Evolutionary conservation across 2,888 invertebrate genomes (phyloP).

Genomic region (Galerucella calmariensis): DNA sequence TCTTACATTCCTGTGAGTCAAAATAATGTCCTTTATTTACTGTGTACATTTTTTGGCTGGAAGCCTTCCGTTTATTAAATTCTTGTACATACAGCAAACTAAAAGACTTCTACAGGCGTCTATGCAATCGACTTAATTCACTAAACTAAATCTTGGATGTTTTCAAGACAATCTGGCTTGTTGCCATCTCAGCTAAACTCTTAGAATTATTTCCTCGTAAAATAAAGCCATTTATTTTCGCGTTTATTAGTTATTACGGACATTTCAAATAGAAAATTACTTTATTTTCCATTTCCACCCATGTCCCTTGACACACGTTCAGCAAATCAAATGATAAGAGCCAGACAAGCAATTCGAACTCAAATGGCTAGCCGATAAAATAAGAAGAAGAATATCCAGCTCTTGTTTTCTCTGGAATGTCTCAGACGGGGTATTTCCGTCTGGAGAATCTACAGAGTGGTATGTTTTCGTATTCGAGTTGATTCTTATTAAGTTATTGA

Average conservation of each 20-base stretch:
- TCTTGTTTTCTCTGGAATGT: constrained; percentile 18
- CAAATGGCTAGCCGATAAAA: constrained; percentile 31
- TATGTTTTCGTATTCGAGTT: not conserved
- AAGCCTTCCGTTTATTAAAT: too few relatives aligned
- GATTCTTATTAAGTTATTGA: not conserved
- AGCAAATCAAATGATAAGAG: constrained; percentile 22
- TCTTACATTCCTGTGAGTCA: too few relatives aligned
- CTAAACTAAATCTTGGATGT: too few relatives aligned
- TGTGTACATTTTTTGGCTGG: too few relatives aligned
- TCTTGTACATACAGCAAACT: too few relatives aligned
- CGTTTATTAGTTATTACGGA: not conserved
- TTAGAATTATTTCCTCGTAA: not conserved
- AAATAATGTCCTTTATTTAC: too few relatives aligned
- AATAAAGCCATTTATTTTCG: not conserved
- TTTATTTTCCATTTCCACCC: constrained; percentile 17
- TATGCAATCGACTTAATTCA: too few relatives aligned
- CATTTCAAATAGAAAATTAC: constrained; percentile 9
- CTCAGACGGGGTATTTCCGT: not conserved
- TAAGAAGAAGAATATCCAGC: constrained; percentile 22
- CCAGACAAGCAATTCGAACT: constrained; percentile 26
- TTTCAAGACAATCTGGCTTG: not conserved
- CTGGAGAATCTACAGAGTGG: constrained; percentile 1
- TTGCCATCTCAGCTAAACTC: not conserved
- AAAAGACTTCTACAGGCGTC: too few relatives aligned
- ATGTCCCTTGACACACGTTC: constrained; percentile 10